Percentiles rank a stretch among this genome's conserved stretches.
Evolutionary conservation across 2,113 vertebrate species (phyloP).

Genomic region (Laticauda colubrina): DNA sequence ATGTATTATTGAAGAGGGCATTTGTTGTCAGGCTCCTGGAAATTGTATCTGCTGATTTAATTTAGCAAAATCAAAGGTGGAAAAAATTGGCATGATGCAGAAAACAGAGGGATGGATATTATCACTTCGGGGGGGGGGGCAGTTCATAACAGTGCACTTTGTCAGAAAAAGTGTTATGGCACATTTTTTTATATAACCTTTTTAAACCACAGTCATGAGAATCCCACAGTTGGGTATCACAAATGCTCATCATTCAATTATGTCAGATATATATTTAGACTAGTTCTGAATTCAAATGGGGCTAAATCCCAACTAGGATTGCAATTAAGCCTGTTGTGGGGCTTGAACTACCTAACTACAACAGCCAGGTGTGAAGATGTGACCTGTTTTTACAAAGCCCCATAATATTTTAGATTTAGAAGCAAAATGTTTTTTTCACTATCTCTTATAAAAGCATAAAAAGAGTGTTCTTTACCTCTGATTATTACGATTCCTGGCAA

Average conservation of each 20-base stretch:
- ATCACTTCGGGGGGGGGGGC: not conserved
- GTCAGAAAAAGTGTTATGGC: not conserved
- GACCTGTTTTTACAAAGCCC: not conserved
- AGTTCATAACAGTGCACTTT: not conserved
- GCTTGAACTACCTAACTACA: not conserved
- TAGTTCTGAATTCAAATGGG: not conserved
- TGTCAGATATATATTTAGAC: not conserved
- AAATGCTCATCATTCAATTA: not conserved
- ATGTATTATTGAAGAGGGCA: constrained; percentile 66
- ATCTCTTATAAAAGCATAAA: not conserved
- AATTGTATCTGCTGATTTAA: constrained; percentile 52
- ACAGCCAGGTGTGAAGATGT: not conserved
- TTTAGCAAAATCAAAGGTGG: constrained; percentile 36
- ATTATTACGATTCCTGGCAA: not conserved
- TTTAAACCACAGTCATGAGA: not conserved
- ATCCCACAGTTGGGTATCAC: not conserved
- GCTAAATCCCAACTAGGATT: not conserved
- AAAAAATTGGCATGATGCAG: constrained; percentile 37
- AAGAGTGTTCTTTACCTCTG: not conserved
- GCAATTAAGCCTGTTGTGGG: not conserved
- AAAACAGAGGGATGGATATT: not conserved
- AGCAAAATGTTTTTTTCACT: not conserved
- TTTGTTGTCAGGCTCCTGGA: constrained; percentile 32
- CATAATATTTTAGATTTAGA: not conserved
- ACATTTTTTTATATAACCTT: not conserved